Evolutionary conservation across 2,113 vertebrate species (phyloP).

Genomic region (Ivindomyrus marchei): DNA sequence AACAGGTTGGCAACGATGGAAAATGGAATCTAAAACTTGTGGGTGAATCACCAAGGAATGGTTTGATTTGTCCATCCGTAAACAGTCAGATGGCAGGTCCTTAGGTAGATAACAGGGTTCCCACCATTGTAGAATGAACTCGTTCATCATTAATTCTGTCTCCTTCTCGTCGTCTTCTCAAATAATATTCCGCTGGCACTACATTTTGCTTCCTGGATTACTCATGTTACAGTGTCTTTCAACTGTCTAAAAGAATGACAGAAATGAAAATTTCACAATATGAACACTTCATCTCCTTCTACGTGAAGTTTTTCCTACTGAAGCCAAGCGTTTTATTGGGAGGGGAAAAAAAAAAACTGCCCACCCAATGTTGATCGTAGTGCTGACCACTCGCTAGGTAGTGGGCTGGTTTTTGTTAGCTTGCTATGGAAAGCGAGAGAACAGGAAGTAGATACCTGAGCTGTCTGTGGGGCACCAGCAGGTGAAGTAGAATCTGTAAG

Average conservation of each 20-base stretch:
- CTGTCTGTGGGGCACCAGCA: constrained; percentile 59
- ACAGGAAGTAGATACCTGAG: constrained; percentile 53
- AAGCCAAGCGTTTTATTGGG: neutral
- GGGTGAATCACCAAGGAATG: neutral
- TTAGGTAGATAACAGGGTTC: neutral
- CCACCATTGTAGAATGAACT: neutral
- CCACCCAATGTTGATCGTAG: neutral
- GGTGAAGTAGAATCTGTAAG: constrained; percentile 64
- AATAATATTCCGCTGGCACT: neutral
- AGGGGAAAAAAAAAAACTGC: neutral
- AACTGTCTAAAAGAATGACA: neutral
- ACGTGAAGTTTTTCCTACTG: neutral
- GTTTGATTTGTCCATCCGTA: neutral
- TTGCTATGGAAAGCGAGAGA: constrained; percentile 36
- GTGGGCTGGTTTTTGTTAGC: constrained; percentile 18
- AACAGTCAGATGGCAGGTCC: neutral
- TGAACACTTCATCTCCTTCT: neutral
- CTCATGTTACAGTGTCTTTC: neutral
- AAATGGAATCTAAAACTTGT: neutral
- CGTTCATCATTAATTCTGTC: neutral
- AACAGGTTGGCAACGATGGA: neutral
- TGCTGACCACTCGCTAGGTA: neutral
- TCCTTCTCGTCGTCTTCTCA: neutral
- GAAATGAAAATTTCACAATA: neutral
- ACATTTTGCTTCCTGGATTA: neutral